Base-by-base conservation (phyloP, 2,797 vertebrate genomes). In the Typhlichthys subterraneus region DNA sequence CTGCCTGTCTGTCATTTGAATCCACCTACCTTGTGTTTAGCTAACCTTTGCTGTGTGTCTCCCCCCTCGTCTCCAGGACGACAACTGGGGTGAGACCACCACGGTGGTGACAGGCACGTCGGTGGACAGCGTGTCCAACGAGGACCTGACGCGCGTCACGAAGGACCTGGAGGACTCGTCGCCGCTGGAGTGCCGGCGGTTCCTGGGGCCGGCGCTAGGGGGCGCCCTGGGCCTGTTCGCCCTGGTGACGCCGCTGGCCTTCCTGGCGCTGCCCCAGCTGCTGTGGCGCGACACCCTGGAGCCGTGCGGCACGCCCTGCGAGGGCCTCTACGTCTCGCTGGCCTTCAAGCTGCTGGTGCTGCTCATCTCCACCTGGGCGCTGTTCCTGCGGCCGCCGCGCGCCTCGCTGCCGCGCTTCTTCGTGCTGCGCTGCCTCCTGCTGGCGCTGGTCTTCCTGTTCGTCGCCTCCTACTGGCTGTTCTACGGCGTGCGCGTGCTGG, bases 71-170 rank as follows among this genome's bases (percentile, higher is more conserved):
- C 38, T 42, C 8, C 69, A 97, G 96, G 96, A 96, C 0, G 95
- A 96, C 83, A 97, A 96, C 92, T 98, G 96, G 96, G 96, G 95
- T 0, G 96, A 97, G 85, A 97, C 95, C 7, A 96, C 96, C 29
- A 98, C 96, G 0, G 96, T 97, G 1, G 95, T 97, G 69, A 98
- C 96, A 0, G 96, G 96, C 51, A 97, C 96, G 0, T 98, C 96
- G 0, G 96, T 96, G 68, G 95, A 95, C 93, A 97, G 96, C 87
- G 92, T 96, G 85, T 98, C 96, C 0, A 95, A 96, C 0, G 96
- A 98, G 87, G 96, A 98, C 92, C 88, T 97, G 82, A 94, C 93
- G 0, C 94, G 95, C 50, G 91, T 42, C 38, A 42, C 38, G 7
- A 42, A 97, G 92, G 96, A 96, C 75, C 85, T 96, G 90, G 96